Conservation (phyloP, 2,113 vertebrate genomes). For the Peromyscus polionotus region DNA sequence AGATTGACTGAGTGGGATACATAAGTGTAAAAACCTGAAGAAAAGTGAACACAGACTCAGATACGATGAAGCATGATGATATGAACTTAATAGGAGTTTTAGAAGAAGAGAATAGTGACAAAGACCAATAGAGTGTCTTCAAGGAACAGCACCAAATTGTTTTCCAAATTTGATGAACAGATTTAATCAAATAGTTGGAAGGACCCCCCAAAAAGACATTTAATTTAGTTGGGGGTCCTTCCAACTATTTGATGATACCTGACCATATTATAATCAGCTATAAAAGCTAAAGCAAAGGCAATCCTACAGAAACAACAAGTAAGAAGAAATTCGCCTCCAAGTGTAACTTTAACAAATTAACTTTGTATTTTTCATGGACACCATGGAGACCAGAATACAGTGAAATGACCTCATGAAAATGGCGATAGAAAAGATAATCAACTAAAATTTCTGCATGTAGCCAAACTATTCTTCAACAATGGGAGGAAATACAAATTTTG, state of each 20-base stretch:
- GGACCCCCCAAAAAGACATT: not conserved
- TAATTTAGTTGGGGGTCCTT: too few relatives aligned
- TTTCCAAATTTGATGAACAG: not conserved
- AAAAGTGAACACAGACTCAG: not conserved
- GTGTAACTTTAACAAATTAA: not conserved
- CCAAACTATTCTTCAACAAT: not conserved
- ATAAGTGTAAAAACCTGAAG: not conserved
- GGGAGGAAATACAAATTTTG: not conserved
- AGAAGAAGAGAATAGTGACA: not conserved
- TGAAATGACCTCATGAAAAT: not conserved
- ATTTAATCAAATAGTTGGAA: not conserved
- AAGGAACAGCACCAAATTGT: not conserved
- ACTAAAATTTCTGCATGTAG: not conserved
- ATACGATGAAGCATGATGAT: not conserved
- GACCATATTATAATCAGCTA: not conserved
- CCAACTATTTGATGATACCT: not conserved
- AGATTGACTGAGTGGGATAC: not conserved
- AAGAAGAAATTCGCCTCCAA: not conserved
- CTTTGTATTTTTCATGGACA: not conserved
- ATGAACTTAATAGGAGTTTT: not conserved
- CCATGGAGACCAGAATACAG: not conserved
- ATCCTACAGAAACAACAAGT: not conserved
- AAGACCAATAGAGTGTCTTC: not conserved
- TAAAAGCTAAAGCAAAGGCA: not conserved
- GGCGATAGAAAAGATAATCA: not conserved